Evolutionary conservation across 1,140 invertebrate genomes (phyloP), one percentile per base, ranked within the genome.

Genomic region (Sesamia nonagrioides): DNA sequence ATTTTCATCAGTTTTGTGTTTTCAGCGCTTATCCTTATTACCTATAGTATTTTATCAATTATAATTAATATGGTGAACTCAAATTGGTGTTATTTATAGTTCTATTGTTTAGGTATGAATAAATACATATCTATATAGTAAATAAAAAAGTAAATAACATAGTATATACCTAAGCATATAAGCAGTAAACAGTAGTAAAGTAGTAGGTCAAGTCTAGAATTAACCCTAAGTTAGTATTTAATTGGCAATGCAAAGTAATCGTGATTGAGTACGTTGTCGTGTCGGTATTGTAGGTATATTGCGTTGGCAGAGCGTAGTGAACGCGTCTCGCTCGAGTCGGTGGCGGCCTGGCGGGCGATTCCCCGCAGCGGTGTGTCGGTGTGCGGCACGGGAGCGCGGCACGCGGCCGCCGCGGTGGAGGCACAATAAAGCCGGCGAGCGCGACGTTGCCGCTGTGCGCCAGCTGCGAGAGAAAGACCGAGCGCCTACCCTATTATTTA

Each of bases 401-500:
- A 40, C 37, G 40, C 56, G 45, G 27, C 27, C 27, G 27, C 27
- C 68, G 71, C 52, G 86, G 79, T 82, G 89, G 84, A 90, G 91
- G 92, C 86, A 91, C 91, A 79, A 87, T 88, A 78, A 78, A 82
- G 84, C 80, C 83, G 84, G 78, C 72, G 80, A 80, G 79, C 77
- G 90, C 92, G 91, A 86, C 91, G 94, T 95, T 90, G 92, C 88
- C 89, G 87, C 84, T 84, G 73, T 82, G 88, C 91, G 91, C 89
- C 90, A 90, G 90, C 92, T 92, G 92, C 90, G 91, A 93, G 92
- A 94, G 92, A 91, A 92, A 92, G 88, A 92, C 89, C 88, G 89
- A 89, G 90, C 89, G 92, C 89, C 91, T 94, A 95, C 92, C 94
- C 94, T 93, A 94, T 93, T 95, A 94, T 94, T 94, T 94, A 94